These are phyloP conservation scores for Artemia sp. DNA, from an alignment of 2,888 invertebrate genomes.

Conservation along the genomic window DNA sequence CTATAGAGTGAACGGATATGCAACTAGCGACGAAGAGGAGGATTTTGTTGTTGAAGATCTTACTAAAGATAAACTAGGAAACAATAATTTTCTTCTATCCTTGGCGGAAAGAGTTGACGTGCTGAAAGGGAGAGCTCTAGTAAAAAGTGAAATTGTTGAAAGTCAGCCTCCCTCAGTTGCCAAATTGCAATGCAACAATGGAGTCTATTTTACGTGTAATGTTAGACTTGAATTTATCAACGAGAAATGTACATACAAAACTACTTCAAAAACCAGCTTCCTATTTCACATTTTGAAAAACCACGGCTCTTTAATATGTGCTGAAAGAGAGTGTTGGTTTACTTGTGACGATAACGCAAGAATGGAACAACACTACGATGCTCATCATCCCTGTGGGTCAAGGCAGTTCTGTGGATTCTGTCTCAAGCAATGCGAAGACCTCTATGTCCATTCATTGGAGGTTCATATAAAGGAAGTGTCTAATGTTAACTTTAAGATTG, in stretches of 20 bases:
- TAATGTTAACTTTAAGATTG: neutral
- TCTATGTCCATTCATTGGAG: conserved; percentile 6
- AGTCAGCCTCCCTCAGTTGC: neutral
- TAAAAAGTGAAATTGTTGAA: neutral
- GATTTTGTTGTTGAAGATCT: conserved; percentile 11
- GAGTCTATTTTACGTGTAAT: neutral
- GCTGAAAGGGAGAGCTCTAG: neutral
- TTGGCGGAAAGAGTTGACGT: conserved; percentile 19
- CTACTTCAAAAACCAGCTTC: neutral
- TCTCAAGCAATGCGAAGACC: neutral
- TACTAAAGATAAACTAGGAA: conserved; percentile 13
- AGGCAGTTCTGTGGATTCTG: conserved; percentile 9
- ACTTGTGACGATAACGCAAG: neutral
- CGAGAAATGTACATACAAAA: neutral
- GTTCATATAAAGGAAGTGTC: conserved; percentile 6
- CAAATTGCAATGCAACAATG: neutral
- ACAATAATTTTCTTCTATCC: conserved; percentile 16
- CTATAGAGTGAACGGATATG: neutral
- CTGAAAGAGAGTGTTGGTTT: neutral
- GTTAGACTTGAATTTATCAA: neutral
- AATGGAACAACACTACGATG: conserved; percentile 6
- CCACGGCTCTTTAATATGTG: conserved; percentile 12
- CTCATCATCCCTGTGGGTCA: neutral
- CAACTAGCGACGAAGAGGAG: conserved; percentile 12
- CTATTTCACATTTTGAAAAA: conserved; percentile 8